Evolutionary conservation across 2,888 invertebrate genomes (phyloP).

Genomic region (Monochamus alternatus): DNA sequence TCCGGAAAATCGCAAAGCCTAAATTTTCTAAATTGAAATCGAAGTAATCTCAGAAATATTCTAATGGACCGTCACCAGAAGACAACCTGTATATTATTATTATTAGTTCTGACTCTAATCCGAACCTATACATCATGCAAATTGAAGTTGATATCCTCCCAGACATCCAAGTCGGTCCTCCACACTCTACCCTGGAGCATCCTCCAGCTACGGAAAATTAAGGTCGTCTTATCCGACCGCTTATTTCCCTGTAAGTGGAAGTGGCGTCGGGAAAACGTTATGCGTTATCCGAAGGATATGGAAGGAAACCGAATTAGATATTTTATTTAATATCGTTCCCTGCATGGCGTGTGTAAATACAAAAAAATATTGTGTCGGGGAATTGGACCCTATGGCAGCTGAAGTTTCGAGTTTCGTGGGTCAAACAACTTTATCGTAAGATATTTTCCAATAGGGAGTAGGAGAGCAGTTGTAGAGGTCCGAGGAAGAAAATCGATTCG

Average conservation of each 20-base stretch:
- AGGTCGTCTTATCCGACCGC: too few species aligned
- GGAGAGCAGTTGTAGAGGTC: neutral
- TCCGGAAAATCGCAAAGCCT: too few species aligned
- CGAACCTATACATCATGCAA: too few species aligned
- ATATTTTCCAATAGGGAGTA: neutral
- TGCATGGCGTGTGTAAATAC: conserved; percentile 4
- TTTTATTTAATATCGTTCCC: conserved; percentile 19
- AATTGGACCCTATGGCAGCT: conserved; percentile 15
- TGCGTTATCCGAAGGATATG: conserved; percentile 12
- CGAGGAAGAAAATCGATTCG: neutral
- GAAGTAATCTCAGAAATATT: too few species aligned
- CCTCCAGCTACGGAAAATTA: too few species aligned
- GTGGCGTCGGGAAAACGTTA: neutral
- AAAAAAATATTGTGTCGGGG: conserved; percentile 15
- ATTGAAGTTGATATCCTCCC: too few species aligned
- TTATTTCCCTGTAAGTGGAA: conserved; percentile 8
- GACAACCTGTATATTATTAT: too few species aligned
- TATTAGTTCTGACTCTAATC: too few species aligned
- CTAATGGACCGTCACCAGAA: too few species aligned
- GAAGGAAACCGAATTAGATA: conserved; percentile 18
- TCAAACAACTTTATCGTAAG: conserved; percentile 8
- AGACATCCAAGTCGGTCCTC: too few species aligned
- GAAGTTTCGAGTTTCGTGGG: neutral
- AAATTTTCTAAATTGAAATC: too few species aligned
- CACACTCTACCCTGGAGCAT: too few species aligned